phyloP scores from a whole-genome alignment of 37 sponge, comb jelly and placozoan species.

The Amphimedon queenslandica region DNA sequence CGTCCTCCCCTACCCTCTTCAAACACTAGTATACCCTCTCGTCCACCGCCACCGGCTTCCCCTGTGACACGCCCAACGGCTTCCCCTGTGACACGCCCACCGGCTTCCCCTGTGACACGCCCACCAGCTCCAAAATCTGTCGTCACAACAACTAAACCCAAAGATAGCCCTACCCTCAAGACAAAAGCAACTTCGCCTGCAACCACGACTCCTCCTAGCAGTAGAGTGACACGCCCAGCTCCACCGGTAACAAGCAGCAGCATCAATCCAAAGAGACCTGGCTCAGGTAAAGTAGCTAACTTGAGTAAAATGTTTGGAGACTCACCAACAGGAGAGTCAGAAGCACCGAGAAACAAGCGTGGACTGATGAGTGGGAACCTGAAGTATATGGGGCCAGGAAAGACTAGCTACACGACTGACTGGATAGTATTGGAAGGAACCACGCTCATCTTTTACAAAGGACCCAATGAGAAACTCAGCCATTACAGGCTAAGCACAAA shows the following conservation, averaged over 20 bases:
- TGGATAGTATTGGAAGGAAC: constrained; percentile 30
- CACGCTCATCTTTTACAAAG: constrained; percentile 17
- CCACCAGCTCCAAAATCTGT: background rate
- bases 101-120: background rate
- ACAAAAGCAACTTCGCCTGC: background rate
- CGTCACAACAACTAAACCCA: background rate
- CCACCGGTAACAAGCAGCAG: background rate
- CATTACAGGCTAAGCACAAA: constrained; percentile 20
- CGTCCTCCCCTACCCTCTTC: background rate
- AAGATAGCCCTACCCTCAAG: background rate
- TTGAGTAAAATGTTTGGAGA: constrained; percentile 30
- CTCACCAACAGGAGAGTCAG: background rate
- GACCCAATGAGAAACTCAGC: constrained; percentile 14
- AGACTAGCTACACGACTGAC: constrained; percentile 23
- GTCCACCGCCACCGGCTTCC: background rate
- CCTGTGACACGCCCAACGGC: background rate
- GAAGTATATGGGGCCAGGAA: constrained; percentile 24
- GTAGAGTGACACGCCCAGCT: background rate
- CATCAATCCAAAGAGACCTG: background rate
- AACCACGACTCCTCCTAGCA: background rate
- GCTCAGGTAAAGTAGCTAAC: background rate
- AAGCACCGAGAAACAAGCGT: background rate
- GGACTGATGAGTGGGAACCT: constrained; percentile 9
- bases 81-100: background rate
- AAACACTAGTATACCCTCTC: background rate